Conservation (phyloP, 2,113 vertebrate species). For the Orycteropus afer region DNA sequence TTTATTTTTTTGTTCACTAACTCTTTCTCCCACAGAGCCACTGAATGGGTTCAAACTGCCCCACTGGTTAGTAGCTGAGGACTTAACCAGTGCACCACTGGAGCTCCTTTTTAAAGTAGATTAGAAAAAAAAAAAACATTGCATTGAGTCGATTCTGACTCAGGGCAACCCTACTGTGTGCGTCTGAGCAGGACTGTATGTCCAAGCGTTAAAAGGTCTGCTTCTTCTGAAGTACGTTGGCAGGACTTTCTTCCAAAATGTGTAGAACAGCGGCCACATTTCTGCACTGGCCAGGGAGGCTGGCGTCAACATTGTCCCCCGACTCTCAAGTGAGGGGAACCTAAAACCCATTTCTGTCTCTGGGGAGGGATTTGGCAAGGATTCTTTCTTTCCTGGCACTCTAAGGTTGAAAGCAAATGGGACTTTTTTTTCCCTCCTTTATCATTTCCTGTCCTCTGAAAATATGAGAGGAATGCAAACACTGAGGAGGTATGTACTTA, state of each 20-base stretch:
- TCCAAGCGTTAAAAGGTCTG: background rate
- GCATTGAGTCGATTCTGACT: no score
- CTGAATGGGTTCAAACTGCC: no score
- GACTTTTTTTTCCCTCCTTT: background rate
- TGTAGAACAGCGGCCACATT: background rate
- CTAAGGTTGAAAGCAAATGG: conserved; percentile 32
- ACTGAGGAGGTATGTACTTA: conserved; percentile 2
- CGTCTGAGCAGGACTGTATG: no score
- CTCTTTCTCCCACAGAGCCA: no score
- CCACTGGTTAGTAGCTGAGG: no score
- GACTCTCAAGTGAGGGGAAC: background rate
- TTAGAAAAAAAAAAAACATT: no score
- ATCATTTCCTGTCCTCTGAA: conserved; percentile 66
- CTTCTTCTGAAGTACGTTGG: background rate
- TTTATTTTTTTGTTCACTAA: no score
- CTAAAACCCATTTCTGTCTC: background rate
- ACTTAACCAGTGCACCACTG: no score
- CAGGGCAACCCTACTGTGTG: no score
- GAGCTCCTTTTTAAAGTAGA: no score
- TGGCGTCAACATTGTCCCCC: background rate
- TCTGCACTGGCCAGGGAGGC: background rate
- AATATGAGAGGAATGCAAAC: conserved; percentile 75
- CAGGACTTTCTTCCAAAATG: background rate
- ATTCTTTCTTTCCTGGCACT: background rate
- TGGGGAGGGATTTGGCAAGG: conserved; percentile 40